Percentiles rank a stretch among this genome's conserved stretches.
Conservation (phyloP, 2,113 vertebrate species). For the Pluvianellus socialis region DNA sequence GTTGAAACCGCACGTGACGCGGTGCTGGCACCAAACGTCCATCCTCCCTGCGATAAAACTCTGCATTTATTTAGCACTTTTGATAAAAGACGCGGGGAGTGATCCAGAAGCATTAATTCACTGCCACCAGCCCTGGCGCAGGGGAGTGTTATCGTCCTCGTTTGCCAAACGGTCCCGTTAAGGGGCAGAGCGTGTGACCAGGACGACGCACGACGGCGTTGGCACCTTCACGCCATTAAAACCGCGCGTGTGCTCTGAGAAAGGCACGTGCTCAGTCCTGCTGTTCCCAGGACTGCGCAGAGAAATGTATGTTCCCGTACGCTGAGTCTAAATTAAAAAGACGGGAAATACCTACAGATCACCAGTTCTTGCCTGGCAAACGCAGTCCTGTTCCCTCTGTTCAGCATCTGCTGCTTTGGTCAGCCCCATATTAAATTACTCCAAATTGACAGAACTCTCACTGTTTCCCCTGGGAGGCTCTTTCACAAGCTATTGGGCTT, state of each 20-base stretch:
- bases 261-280: background rate
- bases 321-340: background rate
- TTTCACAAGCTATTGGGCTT: background rate
- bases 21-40: background rate
- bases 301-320: background rate
- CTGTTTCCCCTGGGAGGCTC: background rate
- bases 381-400: background rate
- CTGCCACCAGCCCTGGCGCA: background rate
- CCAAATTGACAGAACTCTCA: background rate
- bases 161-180: background rate
- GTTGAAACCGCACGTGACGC: background rate
- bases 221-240: background rate
- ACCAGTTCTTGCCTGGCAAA: background rate
- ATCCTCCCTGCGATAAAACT: background rate
- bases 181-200: no score
- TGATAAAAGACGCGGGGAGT: background rate
- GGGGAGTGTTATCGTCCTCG: background rate
- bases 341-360: background rate
- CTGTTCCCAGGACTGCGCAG: background rate
- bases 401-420: background rate
- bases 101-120: background rate
- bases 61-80: background rate
- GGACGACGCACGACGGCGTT: rapidly evolving
- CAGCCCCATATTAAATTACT: background rate
- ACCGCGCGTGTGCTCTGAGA: rapidly evolving